Conservation (phyloP, 2,113 vertebrate genomes). For the Spermophilus dauricus region DNA sequence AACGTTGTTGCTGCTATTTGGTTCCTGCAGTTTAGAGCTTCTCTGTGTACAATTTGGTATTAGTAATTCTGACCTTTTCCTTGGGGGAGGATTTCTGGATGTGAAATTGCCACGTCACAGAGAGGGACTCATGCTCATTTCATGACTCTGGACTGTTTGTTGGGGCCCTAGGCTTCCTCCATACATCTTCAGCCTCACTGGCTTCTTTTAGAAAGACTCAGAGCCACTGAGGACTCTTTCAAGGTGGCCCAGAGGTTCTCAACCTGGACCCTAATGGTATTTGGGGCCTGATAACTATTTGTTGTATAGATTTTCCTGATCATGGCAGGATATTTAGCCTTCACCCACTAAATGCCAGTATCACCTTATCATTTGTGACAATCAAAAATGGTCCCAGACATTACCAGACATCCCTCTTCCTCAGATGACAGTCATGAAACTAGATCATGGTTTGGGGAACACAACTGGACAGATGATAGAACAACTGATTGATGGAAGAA, state of each 20-base stretch:
- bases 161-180: background rate
- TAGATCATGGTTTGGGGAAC: background rate
- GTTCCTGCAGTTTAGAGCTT: background rate
- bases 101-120: background rate
- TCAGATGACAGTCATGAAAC: background rate
- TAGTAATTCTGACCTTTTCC: background rate
- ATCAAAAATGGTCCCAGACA: background rate
- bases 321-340: background rate
- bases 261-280: too few relatives aligned
- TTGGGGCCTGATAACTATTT: background rate
- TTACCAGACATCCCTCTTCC: background rate
- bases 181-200: too few relatives aligned
- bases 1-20: background rate
- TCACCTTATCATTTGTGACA: background rate
- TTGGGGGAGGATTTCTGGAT: background rate
- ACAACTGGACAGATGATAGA: background rate
- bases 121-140: background rate
- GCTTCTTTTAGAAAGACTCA: background rate
- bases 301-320: rapidly evolving
- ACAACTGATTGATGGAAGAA: background rate
- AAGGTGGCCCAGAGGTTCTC: background rate
- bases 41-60: background rate
- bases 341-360: background rate
- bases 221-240: too few relatives aligned
- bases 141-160: rapidly evolving